These are phyloP conservation scores for Drosophila bipectinata DNA, from an alignment of 1,140 invertebrate genomes.

Conservation along the genomic window DNA sequence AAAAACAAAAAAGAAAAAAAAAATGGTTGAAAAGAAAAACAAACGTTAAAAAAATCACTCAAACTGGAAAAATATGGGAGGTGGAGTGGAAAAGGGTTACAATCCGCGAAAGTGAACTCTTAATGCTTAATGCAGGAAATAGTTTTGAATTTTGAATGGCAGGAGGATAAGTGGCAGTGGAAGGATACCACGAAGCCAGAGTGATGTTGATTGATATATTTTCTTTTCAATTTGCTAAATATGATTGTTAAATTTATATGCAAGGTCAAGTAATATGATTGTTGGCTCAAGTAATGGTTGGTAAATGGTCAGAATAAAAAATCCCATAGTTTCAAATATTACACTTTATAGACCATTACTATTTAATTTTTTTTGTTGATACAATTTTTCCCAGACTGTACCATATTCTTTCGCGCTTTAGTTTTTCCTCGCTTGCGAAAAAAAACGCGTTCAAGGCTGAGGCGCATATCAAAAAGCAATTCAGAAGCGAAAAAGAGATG, in stretches of 20 bases:
- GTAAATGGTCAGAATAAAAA: background rate
- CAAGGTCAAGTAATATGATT: background rate
- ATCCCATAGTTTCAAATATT: too few relatives aligned
- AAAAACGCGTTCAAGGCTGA: constrained; percentile 41
- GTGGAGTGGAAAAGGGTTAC: constrained; percentile 2
- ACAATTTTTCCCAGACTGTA: background rate
- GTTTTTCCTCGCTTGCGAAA: constrained; percentile 34
- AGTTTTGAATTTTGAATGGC: constrained; percentile 15
- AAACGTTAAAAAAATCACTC: constrained; percentile 40
- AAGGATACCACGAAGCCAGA: background rate
- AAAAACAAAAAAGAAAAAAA: constrained; percentile 3
- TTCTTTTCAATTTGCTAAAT: constrained; percentile 15
- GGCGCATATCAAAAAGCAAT: constrained; percentile 75
- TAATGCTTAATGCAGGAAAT: constrained; percentile 27
- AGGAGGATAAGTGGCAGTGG: background rate
- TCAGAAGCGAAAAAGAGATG: constrained; percentile 54
- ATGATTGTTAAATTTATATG: background rate
- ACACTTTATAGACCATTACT: too few relatives aligned
- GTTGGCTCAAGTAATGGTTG: background rate
- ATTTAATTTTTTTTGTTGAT: too few relatives aligned
- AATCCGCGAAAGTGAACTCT: constrained; percentile 20
- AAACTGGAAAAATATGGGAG: constrained; percentile 18
- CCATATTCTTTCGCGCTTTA: constrained; percentile 21
- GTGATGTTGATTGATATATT: constrained; percentile 18
- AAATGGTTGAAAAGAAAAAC: constrained; percentile 9